Percentiles rank a stretch among this genome's conserved stretches.
Evolutionary conservation across 2,888 invertebrate species (phyloP).

Genomic region (Nymphalis urticae): DNA sequence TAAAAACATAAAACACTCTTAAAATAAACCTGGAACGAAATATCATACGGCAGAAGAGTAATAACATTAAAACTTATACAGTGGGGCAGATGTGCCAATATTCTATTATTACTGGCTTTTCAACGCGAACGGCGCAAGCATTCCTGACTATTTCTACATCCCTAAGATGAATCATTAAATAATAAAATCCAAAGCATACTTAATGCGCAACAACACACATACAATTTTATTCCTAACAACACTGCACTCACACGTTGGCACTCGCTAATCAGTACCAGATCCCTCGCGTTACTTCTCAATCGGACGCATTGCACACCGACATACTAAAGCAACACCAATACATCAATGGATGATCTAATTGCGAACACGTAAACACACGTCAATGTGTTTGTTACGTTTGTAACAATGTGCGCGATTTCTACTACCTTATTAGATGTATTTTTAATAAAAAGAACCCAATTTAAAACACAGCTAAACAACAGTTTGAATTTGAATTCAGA

Average conservation of each 20-base stretch:
- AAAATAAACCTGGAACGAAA: conserved; percentile 71
- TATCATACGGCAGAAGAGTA: conserved; percentile 70
- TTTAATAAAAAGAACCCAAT: conserved; percentile 79
- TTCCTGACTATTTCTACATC: conserved; percentile 81
- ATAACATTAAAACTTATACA: conserved; percentile 79
- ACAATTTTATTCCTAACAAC: conserved; percentile 68
- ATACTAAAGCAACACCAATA: conserved; percentile 56
- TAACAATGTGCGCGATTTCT: conserved; percentile 74
- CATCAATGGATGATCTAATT: conserved; percentile 77
- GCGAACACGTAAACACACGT: conserved; percentile 75
- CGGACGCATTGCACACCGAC: conserved; percentile 57
- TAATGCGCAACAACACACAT: conserved; percentile 77
- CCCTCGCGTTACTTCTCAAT: conserved; percentile 71
- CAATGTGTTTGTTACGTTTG: conserved; percentile 69
- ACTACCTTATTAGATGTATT: conserved; percentile 74
- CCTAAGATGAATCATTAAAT: conserved; percentile 82
- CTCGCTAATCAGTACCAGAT: conserved; percentile 77
- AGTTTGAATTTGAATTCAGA: conserved; percentile 76
- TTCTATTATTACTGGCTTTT: conserved; percentile 81
- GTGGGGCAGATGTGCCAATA: conserved; percentile 79
- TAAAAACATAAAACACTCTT: conserved; percentile 77
- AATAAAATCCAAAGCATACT: conserved; percentile 81
- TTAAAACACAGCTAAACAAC: no score
- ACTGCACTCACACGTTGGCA: conserved; percentile 68
- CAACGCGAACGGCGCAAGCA: conserved; percentile 73